phyloP scores from a whole-genome alignment of 1,140 invertebrate species.

The Drosophila pallidifrons region DNA sequence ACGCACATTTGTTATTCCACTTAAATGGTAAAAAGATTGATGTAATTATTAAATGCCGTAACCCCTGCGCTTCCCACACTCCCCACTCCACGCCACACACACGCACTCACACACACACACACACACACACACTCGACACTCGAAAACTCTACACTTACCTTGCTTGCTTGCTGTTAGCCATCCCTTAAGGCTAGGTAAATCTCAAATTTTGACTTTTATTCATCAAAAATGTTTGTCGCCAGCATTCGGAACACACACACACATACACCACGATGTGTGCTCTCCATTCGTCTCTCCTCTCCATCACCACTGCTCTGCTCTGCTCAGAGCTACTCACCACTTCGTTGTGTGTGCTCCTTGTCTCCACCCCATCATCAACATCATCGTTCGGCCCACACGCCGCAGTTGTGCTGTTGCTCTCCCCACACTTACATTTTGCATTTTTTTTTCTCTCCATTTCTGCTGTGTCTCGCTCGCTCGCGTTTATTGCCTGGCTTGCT shows the following conservation, averaged over 20 bases:
- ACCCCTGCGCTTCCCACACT: conserved; percentile 4
- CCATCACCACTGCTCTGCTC: background rate
- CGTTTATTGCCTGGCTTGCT: conserved; percentile 21
- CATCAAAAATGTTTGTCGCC: conserved; percentile 19
- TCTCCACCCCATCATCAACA: background rate
- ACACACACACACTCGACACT: no score
- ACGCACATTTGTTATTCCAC: conserved; percentile 56
- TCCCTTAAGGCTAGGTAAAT: conserved; percentile 58
- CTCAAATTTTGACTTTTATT: conserved; percentile 51
- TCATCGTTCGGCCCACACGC: background rate
- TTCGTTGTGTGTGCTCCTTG: conserved; percentile 1
- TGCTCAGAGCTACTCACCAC: conserved; percentile 2
- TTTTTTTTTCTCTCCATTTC: conserved; percentile 71
- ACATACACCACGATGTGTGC: conserved; percentile 2
- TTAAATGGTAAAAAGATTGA: conserved; percentile 74
- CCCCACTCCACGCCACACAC: background rate
- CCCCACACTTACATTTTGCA: conserved; percentile 15
- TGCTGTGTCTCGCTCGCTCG: conserved; percentile 12
- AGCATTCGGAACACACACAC: conserved; percentile 6
- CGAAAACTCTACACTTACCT: background rate
- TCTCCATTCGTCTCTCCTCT: conserved; percentile 1
- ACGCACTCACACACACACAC: no score
- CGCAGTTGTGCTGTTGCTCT: background rate
- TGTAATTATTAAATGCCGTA: conserved; percentile 61
- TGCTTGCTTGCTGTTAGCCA: conserved; percentile 10